Base-by-base conservation (phyloP, 2,113 vertebrate genomes). In the Cynocephalus volans region DNA sequence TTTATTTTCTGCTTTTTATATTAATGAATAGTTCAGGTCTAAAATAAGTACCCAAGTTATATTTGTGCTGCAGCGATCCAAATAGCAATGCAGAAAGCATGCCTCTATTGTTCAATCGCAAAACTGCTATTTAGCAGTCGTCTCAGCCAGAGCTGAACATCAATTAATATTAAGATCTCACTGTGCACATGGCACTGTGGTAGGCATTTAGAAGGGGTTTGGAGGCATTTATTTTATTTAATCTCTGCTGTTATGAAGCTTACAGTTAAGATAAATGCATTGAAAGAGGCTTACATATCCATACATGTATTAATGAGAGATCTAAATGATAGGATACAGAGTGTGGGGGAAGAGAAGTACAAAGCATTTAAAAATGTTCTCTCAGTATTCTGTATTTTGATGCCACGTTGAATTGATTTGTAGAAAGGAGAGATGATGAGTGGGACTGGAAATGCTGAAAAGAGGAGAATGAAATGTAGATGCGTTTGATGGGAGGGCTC, bases 181-280 rank as follows among this genome's bases (percentile, higher is more conserved):
- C 90, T 92, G 75, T 84, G 33, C 31, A 52, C 36, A 76, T 31
- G 54, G 89, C 90, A 93, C 83, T 84, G 80, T 58, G 33, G 52
- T 88, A 88, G 65, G 89, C 62, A 72, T 89, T 94, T 89, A 90
- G 93, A 88, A 93, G 36, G 26, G n/a, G 88, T 50, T 18, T 91
- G 89, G 60, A 93, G 33, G 69, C 41, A 62, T 72, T 95, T 96
- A 75, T 82, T 97, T 84, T 93, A 86, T 93, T 95, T 95, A 93
- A 90, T 92, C 72, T 94, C 76, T 60, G 77, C 33, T 96, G 50
- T 88, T 92, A 94, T 36, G 52, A 95, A 80, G 75, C 70, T 92
- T 85, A 65, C 18, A 48, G 90, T 95, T 94, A 84, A 90, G 90
- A 88, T 73, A 96, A 94, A 94, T 95, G 50, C 72, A 48, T 67